These are phyloP conservation scores for Copidosoma floridanum DNA, from an alignment of 1,140 invertebrate genomes.

Conservation along the genomic window DNA sequence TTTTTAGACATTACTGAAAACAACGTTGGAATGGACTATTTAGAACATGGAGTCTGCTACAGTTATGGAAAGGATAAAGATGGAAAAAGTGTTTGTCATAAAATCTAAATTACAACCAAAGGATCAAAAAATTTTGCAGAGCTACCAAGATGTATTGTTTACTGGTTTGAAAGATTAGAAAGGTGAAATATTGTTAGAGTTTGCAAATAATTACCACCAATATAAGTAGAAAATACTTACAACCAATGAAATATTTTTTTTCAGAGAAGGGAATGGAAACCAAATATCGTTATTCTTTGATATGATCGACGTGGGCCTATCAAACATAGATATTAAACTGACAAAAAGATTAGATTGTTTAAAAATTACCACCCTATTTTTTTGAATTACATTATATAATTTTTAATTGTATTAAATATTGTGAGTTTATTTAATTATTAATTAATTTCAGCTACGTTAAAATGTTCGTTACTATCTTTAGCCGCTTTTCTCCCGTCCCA, in stretches of 20 bases:
- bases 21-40: constrained; percentile 68
- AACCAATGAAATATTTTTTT: constrained; percentile 13
- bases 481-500: no score
- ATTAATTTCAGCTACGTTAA: constrained; percentile 87
- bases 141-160: constrained; percentile 78
- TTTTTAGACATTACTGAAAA: constrained; percentile 66
- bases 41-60: constrained; percentile 76
- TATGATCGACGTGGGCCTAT: constrained; percentile 79
- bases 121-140: constrained; percentile 71
- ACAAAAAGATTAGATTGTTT: constrained; percentile 81
- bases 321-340: constrained; percentile 87
- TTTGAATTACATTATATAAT: constrained; percentile 87
- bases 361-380: constrained; percentile 89
- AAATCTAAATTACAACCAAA: constrained; percentile 77
- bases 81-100: constrained; percentile 74
- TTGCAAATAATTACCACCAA: no score
- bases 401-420: constrained; percentile 88
- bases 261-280: constrained; percentile 71
- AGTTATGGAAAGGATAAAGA: constrained; percentile 76
- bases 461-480: no score
- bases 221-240: no score
- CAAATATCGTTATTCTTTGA: constrained; percentile 87
- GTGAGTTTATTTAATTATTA: constrained; percentile 84
- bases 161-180: constrained; percentile 85
- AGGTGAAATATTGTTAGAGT: constrained; percentile 60